Base-by-base conservation (phyloP, 2,888 invertebrate species). In the Zaprionus lineosus region DNA sequence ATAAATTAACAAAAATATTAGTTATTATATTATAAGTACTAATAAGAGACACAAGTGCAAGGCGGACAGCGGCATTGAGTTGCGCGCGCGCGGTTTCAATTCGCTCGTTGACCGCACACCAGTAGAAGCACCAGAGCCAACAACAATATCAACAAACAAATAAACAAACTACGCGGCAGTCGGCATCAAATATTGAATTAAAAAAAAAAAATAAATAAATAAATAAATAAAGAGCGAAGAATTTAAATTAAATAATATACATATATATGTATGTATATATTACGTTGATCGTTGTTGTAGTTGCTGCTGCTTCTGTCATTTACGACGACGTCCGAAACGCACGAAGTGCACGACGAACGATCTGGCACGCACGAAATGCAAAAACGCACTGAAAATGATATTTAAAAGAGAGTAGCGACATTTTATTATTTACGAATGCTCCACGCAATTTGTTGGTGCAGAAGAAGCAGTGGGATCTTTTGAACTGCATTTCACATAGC, bases 321-420 rank as follows among this genome's bases (percentile, higher is more conserved):
- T 8, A 46, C 37, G 46, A 37, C 31, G 53, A 47, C 51, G 52
- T 41, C 39, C 31, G 37, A 46, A 51, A 75, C 58, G 58, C 72
- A 75, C 72, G 59, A 66, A 62, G 50, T 63, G 68, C 76, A 73
- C 72, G 50, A 56, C 62, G 47, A 60, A 67, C 73, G 72, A 73
- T 60, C 73, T 73, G 76, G 19, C 76, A 76, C 73, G 76, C 73
- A 73, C 73, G 76, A 73, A 73, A 72, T 73, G 76, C 73, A 75
- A 73, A 73, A 73, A 73, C 76, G 76, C 76, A 76, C 76, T 73
- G 73, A 67, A 63, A 66, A 73, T 73, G 31, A 69, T 69, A 69
- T 69, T 69, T 52, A 68, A 69, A 69, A 69, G 74, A 69, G 68
- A 67, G 68, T 73, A 67, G 65, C 68, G 69, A 69, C 69, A 61